phyloP scores from a whole-genome alignment of 2,888 invertebrate genomes.

The Parapristionchus giblindavisi region DNA sequence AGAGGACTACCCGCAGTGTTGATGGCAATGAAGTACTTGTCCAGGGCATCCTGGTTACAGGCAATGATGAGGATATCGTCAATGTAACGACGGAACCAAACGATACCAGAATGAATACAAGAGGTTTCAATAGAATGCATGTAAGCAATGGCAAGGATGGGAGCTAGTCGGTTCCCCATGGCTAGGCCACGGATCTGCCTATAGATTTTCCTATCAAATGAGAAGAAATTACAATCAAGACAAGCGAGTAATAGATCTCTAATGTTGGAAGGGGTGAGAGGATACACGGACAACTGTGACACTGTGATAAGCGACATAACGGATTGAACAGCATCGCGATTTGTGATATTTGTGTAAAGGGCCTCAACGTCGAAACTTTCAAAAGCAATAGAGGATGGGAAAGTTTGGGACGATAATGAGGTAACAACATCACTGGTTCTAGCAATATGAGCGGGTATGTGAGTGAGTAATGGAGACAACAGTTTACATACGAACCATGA shows the following conservation, averaged over 20 bases:
- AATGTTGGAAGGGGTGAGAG: too few relatives aligned
- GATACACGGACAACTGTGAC: too few relatives aligned
- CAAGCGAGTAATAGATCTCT: neutral
- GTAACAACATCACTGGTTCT: too few relatives aligned
- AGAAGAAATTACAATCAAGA: conserved; percentile 21
- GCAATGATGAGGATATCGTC: conserved; percentile 27
- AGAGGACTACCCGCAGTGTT: neutral
- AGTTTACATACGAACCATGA: too few relatives aligned
- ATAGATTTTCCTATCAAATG: neutral
- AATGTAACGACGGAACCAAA: conserved; percentile 20
- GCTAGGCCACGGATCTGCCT: conserved; percentile 12
- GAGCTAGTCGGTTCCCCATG: conserved; percentile 31
- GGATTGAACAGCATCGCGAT: too few relatives aligned
- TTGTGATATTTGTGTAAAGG: too few relatives aligned
- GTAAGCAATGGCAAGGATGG: conserved; percentile 19
- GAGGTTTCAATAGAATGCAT: conserved; percentile 27
- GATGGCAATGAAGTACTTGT: neutral
- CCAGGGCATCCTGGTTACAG: neutral
- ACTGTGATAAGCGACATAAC: too few relatives aligned
- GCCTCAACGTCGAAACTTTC: too few relatives aligned
- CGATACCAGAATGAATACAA: neutral
- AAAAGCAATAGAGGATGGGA: too few relatives aligned
- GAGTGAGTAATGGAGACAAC: too few relatives aligned
- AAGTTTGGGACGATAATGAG: too few relatives aligned
- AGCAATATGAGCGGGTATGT: too few relatives aligned